These are phyloP conservation scores for Hypsopygia costalis DNA, from an alignment of 2,888 invertebrate genomes.

Conservation along the genomic window DNA sequence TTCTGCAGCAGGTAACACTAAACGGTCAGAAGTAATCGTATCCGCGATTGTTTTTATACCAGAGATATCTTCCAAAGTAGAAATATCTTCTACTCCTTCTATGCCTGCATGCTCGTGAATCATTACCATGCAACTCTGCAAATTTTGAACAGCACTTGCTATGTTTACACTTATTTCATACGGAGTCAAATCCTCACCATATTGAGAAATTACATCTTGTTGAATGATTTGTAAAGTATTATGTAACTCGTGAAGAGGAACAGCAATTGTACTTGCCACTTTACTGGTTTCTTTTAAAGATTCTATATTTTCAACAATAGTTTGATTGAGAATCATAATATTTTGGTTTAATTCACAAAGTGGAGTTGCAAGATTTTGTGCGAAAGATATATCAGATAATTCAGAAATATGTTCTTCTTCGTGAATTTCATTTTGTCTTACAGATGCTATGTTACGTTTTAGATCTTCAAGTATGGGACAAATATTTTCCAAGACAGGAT, in stretches of 20 bases:
- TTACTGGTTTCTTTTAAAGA: constrained; percentile 42
- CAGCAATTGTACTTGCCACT: constrained; percentile 58
- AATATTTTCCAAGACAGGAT: constrained; percentile 48
- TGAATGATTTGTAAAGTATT: constrained; percentile 66
- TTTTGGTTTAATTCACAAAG: constrained; percentile 57
- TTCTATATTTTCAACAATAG: constrained; percentile 52
- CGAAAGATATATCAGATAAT: constrained; percentile 61
- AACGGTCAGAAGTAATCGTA: constrained; percentile 52
- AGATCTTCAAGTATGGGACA: constrained; percentile 59
- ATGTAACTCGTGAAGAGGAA: constrained; percentile 66
- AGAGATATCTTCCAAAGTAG: constrained; percentile 80
- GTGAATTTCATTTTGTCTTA: constrained; percentile 31
- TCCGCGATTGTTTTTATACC: constrained; percentile 79
- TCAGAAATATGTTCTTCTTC: constrained; percentile 44
- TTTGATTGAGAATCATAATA: constrained; percentile 50
- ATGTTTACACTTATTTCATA: constrained; percentile 47
- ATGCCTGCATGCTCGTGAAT: constrained; percentile 68
- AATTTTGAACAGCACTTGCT: constrained; percentile 55
- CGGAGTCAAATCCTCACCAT: constrained; percentile 43
- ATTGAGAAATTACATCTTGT: constrained; percentile 66
- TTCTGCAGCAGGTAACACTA: constrained; percentile 47
- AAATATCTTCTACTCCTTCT: constrained; percentile 75
- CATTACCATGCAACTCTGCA: constrained; percentile 66
- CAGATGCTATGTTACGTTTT: constrained; percentile 49
- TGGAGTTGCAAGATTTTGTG: constrained; percentile 53